A percentile compares a stretch with the other conserved stretches of the same genome.
Evolutionary conservation across 2,888 invertebrate species (phyloP).

Genomic region (Eudasyphora cyanicolor): DNA sequence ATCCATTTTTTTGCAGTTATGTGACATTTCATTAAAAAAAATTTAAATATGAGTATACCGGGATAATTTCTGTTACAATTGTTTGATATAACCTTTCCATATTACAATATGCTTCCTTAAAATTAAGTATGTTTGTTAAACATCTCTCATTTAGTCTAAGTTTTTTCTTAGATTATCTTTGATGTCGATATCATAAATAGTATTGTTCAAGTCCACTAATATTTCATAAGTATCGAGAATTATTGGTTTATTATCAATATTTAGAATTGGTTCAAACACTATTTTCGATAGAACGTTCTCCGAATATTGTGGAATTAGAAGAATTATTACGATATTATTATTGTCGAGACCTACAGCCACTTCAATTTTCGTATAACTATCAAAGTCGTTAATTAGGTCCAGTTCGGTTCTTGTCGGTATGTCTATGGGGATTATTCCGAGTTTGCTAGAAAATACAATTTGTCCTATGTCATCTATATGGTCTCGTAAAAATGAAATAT

Average conservation of each 20-base stretch:
- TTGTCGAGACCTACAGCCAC: constrained; percentile 48
- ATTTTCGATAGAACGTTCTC: constrained; percentile 43
- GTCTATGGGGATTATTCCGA: constrained; percentile 59
- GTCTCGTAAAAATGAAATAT: constrained; percentile 54
- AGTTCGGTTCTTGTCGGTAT: constrained; percentile 57
- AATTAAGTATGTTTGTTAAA: constrained; percentile 45
- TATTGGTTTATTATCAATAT: constrained; percentile 48
- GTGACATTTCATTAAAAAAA: constrained; percentile 32
- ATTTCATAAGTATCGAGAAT: constrained; percentile 39
- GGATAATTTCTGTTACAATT: constrained; percentile 49
- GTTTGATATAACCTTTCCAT: constrained; percentile 33
- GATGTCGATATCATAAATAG: constrained; percentile 36
- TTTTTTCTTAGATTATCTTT: constrained; percentile 47
- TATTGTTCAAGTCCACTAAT: constrained; percentile 44
- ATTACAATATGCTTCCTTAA: constrained; percentile 44
- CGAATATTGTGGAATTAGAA: constrained; percentile 45
- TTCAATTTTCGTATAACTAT: constrained; percentile 57
- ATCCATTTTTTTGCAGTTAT: constrained; percentile 47
- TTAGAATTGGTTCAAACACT: constrained; percentile 51
- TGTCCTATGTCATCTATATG: constrained; percentile 55
- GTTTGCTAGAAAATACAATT: constrained; percentile 62
- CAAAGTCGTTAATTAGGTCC: constrained; percentile 55
- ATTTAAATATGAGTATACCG: constrained; percentile 50
- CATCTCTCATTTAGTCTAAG: constrained; percentile 42
- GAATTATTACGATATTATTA: constrained; percentile 47